These are phyloP conservation scores for Anguilla anguilla DNA, from an alignment of 2,797 vertebrate genomes.

Conservation along the genomic window DNA sequence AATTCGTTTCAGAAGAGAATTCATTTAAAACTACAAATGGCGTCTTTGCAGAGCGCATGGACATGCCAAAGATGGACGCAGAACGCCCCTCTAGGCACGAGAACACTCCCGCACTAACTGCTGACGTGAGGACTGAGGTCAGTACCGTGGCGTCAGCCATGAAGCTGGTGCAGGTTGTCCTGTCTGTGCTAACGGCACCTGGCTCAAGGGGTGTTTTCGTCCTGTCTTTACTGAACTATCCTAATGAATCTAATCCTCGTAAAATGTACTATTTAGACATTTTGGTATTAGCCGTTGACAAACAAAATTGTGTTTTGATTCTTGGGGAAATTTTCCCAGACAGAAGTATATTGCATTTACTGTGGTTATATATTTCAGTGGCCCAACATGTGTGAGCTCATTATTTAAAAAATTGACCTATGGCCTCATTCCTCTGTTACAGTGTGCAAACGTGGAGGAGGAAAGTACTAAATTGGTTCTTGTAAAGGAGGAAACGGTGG, in stretches of 20 bases:
- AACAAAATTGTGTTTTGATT: too few relatives aligned
- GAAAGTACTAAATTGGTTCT: background rate
- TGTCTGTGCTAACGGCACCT: background rate
- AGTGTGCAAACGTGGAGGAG: slow-evolving; percentile 62
- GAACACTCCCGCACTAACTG: background rate
- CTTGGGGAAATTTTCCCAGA: background rate
- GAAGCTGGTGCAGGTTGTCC: background rate
- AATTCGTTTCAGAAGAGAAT: background rate
- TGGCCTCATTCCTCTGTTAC: slow-evolving; percentile 23
- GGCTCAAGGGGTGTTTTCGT: background rate
- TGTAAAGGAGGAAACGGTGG: slow-evolving; percentile 27
- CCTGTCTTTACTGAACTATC: background rate
- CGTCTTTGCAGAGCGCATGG: slow-evolving; percentile 37
- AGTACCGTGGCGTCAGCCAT: background rate
- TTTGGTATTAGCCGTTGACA: background rate
- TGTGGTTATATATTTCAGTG: background rate
- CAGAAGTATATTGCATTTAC: background rate
- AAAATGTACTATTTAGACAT: background rate
- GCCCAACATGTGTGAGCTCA: background rate
- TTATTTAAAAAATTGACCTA: background rate
- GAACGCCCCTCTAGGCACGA: slow-evolving; percentile 18
- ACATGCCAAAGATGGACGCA: slow-evolving; percentile 14
- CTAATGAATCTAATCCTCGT: background rate
- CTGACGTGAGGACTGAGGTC: slow-evolving; percentile 17
- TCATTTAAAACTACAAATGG: slow-evolving; percentile 44